Conservation (phyloP, 2,797 vertebrate species). For the Geotrypetes seraphini region DNA sequence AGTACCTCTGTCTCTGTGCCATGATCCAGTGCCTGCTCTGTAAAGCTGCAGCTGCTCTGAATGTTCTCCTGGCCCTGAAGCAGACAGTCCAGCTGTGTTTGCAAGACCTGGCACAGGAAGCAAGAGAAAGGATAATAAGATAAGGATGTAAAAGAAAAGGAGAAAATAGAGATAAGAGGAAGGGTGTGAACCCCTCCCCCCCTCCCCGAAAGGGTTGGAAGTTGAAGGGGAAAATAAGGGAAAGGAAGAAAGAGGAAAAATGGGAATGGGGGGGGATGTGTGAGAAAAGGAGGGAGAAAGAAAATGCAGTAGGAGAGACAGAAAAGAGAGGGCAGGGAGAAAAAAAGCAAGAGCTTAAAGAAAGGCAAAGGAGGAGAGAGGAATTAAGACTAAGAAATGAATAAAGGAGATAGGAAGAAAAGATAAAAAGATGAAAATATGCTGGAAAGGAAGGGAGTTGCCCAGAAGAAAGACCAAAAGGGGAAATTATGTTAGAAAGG, state of each 20-base stretch:
- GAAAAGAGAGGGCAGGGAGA: rapidly evolving
- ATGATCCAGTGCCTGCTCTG: constrained; percentile 73
- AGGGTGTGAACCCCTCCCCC: too few species aligned
- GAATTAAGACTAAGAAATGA: too few species aligned
- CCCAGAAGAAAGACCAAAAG: too few species aligned
- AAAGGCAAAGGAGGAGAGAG: rapidly evolving
- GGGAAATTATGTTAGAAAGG: too few species aligned
- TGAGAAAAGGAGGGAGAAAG: not conserved
- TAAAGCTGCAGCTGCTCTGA: constrained; percentile 85
- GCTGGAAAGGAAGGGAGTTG: too few species aligned
- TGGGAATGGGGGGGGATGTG: not conserved
- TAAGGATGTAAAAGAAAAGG: not conserved
- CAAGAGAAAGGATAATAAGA: not conserved
- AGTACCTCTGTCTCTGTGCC: constrained; percentile 66
- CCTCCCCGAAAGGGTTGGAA: too few species aligned
- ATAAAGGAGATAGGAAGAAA: too few species aligned
- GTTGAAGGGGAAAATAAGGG: not conserved
- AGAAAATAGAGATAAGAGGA: not conserved
- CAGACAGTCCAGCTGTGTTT: constrained; percentile 72
- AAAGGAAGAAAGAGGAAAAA: not conserved
- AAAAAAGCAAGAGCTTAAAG: not conserved
- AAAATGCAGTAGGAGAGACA: too few species aligned
- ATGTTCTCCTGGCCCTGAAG: constrained; percentile 88
- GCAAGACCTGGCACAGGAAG: constrained; percentile 61
- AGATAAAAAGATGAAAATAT: too few species aligned